Percentiles rank a stretch among this genome's conserved stretches.
Conservation (phyloP, 2,113 vertebrate genomes). For the Equus przewalskii region DNA sequence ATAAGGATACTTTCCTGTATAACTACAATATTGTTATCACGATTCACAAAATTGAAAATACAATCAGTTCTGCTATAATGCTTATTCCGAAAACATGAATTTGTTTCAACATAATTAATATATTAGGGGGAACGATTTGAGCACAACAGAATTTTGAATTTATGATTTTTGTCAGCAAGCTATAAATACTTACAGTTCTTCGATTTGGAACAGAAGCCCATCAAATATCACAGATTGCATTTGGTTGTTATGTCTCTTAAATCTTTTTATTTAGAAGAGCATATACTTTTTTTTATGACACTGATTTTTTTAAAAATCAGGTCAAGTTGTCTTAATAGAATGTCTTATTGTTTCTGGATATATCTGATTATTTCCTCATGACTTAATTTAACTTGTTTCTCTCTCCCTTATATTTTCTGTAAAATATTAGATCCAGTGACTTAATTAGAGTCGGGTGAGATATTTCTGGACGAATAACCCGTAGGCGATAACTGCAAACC, state of each 20-base stretch:
- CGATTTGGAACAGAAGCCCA: background rate
- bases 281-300: background rate
- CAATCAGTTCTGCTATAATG: background rate
- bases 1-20: background rate
- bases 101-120: background rate
- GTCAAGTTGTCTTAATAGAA: background rate
- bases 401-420: background rate
- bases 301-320: background rate
- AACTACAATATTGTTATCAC: background rate
- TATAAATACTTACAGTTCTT: background rate
- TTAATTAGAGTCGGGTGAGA: background rate
- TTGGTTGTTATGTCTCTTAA: background rate
- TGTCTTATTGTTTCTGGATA: background rate
- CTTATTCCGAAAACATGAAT: background rate
- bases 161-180: slow-evolving; percentile 6
- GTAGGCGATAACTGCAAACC: background rate
- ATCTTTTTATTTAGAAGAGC: background rate
- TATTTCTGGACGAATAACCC: background rate
- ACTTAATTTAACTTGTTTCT: background rate
- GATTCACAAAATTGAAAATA: background rate
- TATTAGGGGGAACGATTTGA: slow-evolving; percentile 2
- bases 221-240: background rate
- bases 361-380: background rate
- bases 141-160: background rate
- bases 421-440: background rate